Base-by-base conservation (phyloP, 2,797 vertebrate genomes). In the Lophotriccus pileatus region DNA sequence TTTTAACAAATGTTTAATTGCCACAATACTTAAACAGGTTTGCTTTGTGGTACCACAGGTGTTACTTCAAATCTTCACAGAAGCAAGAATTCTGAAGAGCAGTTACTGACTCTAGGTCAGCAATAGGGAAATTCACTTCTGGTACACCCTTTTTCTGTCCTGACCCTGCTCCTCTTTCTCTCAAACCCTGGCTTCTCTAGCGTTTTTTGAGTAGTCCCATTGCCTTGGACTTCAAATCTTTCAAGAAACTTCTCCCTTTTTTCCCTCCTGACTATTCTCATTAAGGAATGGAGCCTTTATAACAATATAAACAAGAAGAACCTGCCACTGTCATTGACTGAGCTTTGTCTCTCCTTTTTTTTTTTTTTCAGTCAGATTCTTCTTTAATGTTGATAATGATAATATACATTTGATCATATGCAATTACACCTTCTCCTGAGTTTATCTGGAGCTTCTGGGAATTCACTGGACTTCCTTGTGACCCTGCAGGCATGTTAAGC, bases 11-110 rank as follows among this genome's bases (percentile, higher is more conserved):
- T 17, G 25, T 41, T 46, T 78, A 97, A 96, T 96, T 96, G 91
- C 93, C 92, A 97, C 84, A 84, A 36, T 95, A 84, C 72, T 89
- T 49, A 83, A 50, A 44, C 52, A 87, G 63, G 72, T 93, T 93
- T 93, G 62, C 83, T 97, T 96, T 97, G 77, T 92, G 87, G 59
- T 58, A 86, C 76, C 41, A 46, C 34, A 59, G 75, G 50, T 80
- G 55, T 93, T 75, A 28, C 81, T 87, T 92, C 60, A 66, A 82
- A 89, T 84, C 2, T 66, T 91, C 90, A 86, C 58, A 87, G 84
- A 88, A 88, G 32, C 36, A 64, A 74, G 59, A 66, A 77, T 62
- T 83, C 18, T 32, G 59, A 55, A 3, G 21, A 43, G 27, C n/a
- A 39, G 10, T 90, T 68, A 46, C 43, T 56, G 56, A 39, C 53